A percentile compares a stretch with the other conserved stretches of the same genome.
Evolutionary conservation across 1,140 invertebrate species (phyloP).

Genomic region (Atta cephalotes): DNA sequence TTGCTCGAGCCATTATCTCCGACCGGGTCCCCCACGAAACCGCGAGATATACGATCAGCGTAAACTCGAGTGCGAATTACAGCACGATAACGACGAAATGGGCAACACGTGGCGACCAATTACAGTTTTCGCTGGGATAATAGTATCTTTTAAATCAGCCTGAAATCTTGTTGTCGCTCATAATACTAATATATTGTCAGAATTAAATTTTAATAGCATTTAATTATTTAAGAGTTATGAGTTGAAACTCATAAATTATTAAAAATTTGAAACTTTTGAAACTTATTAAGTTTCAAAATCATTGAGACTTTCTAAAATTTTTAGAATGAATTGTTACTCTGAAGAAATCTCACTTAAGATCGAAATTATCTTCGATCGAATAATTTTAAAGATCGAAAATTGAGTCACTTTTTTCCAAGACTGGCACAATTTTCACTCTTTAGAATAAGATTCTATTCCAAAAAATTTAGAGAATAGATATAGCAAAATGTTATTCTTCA

Average conservation of each 20-base stretch:
- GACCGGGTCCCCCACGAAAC: constrained; percentile 64
- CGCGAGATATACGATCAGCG: constrained; percentile 73
- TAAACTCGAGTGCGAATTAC: constrained; percentile 62
- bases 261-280: neutral
- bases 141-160: constrained; percentile 9
- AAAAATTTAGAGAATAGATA: neutral
- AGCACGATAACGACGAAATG: constrained; percentile 29
- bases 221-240: neutral
- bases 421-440: too few relatives aligned
- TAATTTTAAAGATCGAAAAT: too few relatives aligned
- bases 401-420: too few relatives aligned
- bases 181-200: neutral
- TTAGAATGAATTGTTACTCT: too few relatives aligned
- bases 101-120: constrained; percentile 45
- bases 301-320: neutral
- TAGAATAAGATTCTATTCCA: too few relatives aligned
- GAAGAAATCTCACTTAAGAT: too few relatives aligned
- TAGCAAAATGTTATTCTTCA: neutral
- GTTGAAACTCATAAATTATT: neutral
- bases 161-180: neutral
- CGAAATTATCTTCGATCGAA: too few relatives aligned
- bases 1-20: constrained; percentile 63
- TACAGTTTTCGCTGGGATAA: constrained; percentile 18
- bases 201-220: constrained; percentile 8
- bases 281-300: neutral